A percentile compares a stretch with the other conserved stretches of the same genome.
Evolutionary conservation across 2,888 invertebrate genomes (phyloP).

Genomic region (Eupithecia vulgata): DNA sequence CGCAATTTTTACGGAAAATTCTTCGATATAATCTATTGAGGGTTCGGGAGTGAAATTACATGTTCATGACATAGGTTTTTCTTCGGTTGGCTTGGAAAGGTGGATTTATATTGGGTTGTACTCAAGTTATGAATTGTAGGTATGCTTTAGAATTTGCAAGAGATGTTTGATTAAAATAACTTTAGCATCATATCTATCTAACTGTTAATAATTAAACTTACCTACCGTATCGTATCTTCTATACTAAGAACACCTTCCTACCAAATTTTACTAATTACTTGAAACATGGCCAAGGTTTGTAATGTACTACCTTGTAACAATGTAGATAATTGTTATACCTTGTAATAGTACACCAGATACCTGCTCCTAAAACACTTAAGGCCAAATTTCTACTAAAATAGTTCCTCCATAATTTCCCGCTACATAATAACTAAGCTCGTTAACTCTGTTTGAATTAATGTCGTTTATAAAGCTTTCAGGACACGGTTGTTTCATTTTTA

Average conservation of each 20-base stretch:
- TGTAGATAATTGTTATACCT: background rate
- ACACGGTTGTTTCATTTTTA: slow-evolving; percentile 53
- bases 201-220: background rate
- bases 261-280: background rate
- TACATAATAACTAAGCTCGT: slow-evolving; percentile 51
- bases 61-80: slow-evolving; percentile 62
- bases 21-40: slow-evolving; percentile 62
- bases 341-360: slow-evolving; percentile 24
- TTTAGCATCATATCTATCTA: background rate
- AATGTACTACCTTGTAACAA: background rate
- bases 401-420: slow-evolving; percentile 45
- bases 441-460: slow-evolving; percentile 50
- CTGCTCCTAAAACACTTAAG: slow-evolving; percentile 25
- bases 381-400: slow-evolving; percentile 28
- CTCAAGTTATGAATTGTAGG: background rate
- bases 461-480: slow-evolving; percentile 51
- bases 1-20: slow-evolving; percentile 55
- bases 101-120: slow-evolving; percentile 14
- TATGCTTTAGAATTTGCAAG: background rate
- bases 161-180: background rate
- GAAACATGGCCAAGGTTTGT: background rate
- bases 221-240: background rate
- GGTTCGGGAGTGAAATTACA: slow-evolving; percentile 60
- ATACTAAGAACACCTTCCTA: background rate
- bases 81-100: slow-evolving; percentile 39